These are phyloP conservation scores for human DNA, from an alignment of 2,113 vertebrate genomes.

Conservation along the genomic window GRCh38 chr3:119891501-119892000, in stretches of 20 bases:
- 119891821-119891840: background rate
- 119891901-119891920: background rate
- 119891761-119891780: background rate
- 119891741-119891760: background rate
- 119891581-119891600: constrained; percentile 22
- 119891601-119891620: background rate
- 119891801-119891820: background rate
- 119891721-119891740: background rate
- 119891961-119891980: background rate
- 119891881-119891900: background rate
- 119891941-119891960: background rate
- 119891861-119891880: background rate
- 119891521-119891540: background rate
- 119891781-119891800: background rate
- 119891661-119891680: background rate
- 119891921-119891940: background rate
- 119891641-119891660: background rate
- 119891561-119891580: background rate
- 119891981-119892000: background rate
- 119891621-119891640: constrained; percentile 1
- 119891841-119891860: background rate
- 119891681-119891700: background rate
- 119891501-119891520: background rate
- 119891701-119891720: background rate
- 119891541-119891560: background rate